These are phyloP conservation scores for Drosophila sproati DNA, from an alignment of 1,140 invertebrate species.

Conservation along the genomic window DNA sequence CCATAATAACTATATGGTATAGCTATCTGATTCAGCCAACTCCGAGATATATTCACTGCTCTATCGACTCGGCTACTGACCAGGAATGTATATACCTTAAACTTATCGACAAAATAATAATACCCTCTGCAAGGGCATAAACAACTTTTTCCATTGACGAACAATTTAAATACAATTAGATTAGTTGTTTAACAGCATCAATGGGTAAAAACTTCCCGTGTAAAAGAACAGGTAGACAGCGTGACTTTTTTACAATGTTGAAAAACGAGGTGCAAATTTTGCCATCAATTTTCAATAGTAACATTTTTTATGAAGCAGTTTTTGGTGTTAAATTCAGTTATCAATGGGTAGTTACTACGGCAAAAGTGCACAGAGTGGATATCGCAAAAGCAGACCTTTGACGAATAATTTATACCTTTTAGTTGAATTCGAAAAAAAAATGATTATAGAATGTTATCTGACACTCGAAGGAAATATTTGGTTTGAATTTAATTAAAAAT, in stretches of 20 bases:
- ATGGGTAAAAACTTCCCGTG: neutral
- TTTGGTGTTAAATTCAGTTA: neutral
- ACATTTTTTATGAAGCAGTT: neutral
- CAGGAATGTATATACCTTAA: too few relatives aligned
- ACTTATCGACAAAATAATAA: too few relatives aligned
- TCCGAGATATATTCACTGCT: too few relatives aligned
- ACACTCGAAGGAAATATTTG: neutral
- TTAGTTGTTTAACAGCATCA: conserved; percentile 2
- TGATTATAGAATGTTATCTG: neutral
- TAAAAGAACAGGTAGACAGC: neutral
- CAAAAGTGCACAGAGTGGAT: neutral
- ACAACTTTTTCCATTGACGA: neutral
- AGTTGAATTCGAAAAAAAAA: neutral
- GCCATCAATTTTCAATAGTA: conserved; percentile 10
- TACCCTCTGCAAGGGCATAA: too few relatives aligned
- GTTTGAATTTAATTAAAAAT: neutral
- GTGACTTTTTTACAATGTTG: conserved; percentile 7
- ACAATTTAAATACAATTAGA: conserved; percentile 24
- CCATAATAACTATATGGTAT: too few relatives aligned
- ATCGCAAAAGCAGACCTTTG: too few relatives aligned
- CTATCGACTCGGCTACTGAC: too few relatives aligned
- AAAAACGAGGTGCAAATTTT: conserved; percentile 27
- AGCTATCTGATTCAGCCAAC: too few relatives aligned
- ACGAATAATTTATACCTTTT: neutral
- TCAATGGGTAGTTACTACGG: neutral